Evolutionary conservation across 2,797 vertebrate species (phyloP).

Genomic region (Hoplostethus mediterraneus): DNA sequence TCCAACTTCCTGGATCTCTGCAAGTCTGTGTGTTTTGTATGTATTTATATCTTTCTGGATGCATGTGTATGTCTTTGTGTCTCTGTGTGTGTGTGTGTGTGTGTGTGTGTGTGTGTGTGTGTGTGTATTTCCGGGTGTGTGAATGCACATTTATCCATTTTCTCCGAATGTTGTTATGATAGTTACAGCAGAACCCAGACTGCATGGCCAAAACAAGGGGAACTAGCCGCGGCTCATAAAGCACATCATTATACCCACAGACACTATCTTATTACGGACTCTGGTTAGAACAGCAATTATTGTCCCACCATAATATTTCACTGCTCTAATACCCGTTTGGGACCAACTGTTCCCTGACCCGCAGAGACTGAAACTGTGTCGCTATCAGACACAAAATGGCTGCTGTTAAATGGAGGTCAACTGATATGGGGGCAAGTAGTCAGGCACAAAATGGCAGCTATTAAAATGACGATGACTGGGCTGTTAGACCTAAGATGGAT

Average conservation of each 20-base stretch:
- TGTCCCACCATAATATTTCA: slow-evolving; percentile 51
- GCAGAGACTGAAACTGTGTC: slow-evolving; percentile 29
- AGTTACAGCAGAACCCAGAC: slow-evolving; percentile 10
- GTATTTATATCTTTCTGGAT: neutral
- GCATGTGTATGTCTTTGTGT: neutral
- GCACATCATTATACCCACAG: slow-evolving; percentile 22
- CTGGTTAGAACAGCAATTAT: slow-evolving; percentile 56
- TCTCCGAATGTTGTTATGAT: slow-evolving; percentile 2
- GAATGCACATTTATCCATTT: slow-evolving; percentile 1
- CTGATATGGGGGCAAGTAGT: slow-evolving; percentile 25
- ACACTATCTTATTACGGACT: slow-evolving; percentile 27
- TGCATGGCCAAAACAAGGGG: neutral
- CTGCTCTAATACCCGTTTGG: slow-evolving; percentile 45
- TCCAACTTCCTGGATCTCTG: no score
- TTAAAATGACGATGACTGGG: slow-evolving; percentile 27
- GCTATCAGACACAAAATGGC: slow-evolving; percentile 46
- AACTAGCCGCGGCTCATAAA: slow-evolving; percentile 47
- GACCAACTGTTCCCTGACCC: slow-evolving; percentile 55
- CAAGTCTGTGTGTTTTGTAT: neutral
- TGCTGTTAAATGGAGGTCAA: slow-evolving; percentile 63
- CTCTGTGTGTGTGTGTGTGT: neutral
- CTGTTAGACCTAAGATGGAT: slow-evolving; percentile 28
- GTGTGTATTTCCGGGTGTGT: neutral
- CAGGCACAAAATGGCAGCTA: slow-evolving; percentile 39
- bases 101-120: neutral